phyloP scores from a whole-genome alignment of 2,888 invertebrate species.

The Suillia variegata region DNA sequence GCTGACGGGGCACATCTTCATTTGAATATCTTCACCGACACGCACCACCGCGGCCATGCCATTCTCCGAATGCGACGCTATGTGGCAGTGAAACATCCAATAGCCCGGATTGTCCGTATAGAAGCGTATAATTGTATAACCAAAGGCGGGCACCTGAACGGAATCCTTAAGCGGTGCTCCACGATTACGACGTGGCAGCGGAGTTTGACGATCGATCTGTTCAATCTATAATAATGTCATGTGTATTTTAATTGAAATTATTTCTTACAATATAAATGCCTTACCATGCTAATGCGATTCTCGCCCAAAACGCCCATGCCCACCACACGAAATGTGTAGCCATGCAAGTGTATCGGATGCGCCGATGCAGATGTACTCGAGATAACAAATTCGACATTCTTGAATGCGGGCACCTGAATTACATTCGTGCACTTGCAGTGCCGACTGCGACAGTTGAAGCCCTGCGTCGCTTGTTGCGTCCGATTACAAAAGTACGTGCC shows the following conservation, averaged over 20 bases:
- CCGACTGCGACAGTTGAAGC: constrained; percentile 44
- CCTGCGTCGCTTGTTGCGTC: constrained; percentile 41
- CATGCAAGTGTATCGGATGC: constrained; percentile 54
- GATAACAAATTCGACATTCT: constrained; percentile 49
- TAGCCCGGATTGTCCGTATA: constrained; percentile 52
- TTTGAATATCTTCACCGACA: constrained; percentile 50
- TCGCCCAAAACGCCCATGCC: constrained; percentile 55
- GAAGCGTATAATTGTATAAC: constrained; percentile 53
- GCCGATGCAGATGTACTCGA: constrained; percentile 44
- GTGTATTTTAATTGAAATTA: neutral
- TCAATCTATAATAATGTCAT: constrained; percentile 49
- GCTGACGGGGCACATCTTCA: constrained; percentile 56
- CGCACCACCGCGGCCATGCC: constrained; percentile 54
- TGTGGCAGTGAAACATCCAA: constrained; percentile 57
- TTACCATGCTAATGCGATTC: constrained; percentile 40
- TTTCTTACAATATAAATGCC: neutral
- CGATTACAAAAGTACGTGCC: constrained; percentile 49
- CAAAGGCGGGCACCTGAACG: constrained; percentile 51
- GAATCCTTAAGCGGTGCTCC: constrained; percentile 53
- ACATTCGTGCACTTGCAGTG: constrained; percentile 54
- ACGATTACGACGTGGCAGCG: constrained; percentile 43
- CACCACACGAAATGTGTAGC: constrained; percentile 54
- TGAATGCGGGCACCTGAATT: constrained; percentile 50
- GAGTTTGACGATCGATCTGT: constrained; percentile 44
- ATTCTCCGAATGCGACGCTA: constrained; percentile 51